Evolutionary conservation across 2,888 invertebrate genomes (phyloP), one percentile per base, ranked within the genome.

Genomic region (Dendrolimus houi): DNA sequence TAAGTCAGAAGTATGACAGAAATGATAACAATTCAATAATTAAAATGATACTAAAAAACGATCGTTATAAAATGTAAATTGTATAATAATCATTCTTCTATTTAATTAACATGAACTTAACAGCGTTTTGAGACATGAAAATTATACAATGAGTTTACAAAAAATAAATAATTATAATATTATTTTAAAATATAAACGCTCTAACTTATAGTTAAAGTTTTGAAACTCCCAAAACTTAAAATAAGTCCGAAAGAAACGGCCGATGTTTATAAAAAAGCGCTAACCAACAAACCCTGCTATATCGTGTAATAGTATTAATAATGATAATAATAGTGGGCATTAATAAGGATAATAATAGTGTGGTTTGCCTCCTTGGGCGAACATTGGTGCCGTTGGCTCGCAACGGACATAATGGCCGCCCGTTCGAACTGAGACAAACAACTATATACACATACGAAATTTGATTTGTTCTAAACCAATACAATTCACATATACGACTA

Each of bases 121-220:
- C 77, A 29, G 29, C 3, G 74, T 84, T 84, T 47, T 81, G 81
- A 82, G 84, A 86, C 81, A 76, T 75, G 68, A 64, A 74, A 74
- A 73, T 72, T 76, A 74, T 77, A 75, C 69, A 79, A 71, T 70
- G 78, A 76, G 72, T 68, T 75, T 77, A 79, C 74, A 77, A 47
- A 47, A 47, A 87, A 88, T 87, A 87, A 88, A 88, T 88, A 87
- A 74, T 80, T 70, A 75, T 74, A 76, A 79, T 74, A 64, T 59
- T 63, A 69, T 69, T 70, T 77, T 79, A 75, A 79, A 81, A 83
- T 85, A 77, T 83, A 74, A 86, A 82, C 80, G 79, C 83, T 85
- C 83, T 87, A 90, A 90, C 90, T 90, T 88, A 90, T 89, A 88
- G 87, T 89, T 87, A 88, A 86, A 89, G 90, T 90, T 90, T 90